phyloP scores from a whole-genome alignment of 1,140 invertebrate genomes.

The Drosophila saltans region DNA sequence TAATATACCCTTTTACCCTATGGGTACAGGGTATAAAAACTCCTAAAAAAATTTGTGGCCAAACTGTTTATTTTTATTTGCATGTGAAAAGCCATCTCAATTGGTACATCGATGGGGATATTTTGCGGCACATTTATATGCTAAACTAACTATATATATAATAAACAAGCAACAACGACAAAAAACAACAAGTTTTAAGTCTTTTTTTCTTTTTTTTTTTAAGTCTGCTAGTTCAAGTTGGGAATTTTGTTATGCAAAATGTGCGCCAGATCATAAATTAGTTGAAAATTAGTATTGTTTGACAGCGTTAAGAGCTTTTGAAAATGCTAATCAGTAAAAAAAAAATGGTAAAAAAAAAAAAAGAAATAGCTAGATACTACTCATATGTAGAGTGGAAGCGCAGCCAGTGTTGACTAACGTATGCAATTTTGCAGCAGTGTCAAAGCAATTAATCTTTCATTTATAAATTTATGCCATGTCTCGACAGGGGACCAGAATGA shows the following conservation, averaged over 20 bases:
- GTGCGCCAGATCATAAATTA: slow-evolving; percentile 40
- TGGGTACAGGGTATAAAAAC: no score
- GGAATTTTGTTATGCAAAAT: slow-evolving; percentile 50
- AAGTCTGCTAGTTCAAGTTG: background rate
- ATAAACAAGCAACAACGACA: background rate
- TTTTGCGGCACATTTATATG: slow-evolving; percentile 14
- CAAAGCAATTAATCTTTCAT: slow-evolving; percentile 50
- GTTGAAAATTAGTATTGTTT: slow-evolving; percentile 22
- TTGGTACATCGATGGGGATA: slow-evolving; percentile 1
- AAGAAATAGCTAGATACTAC: background rate
- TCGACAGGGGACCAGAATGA: slow-evolving; percentile 5
- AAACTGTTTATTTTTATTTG: slow-evolving; percentile 50
- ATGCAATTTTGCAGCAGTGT: slow-evolving; percentile 21
- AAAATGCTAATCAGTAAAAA: background rate
- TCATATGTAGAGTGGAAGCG: background rate
- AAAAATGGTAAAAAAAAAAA: background rate
- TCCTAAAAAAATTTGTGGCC: slow-evolving; percentile 24
- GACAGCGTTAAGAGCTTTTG: slow-evolving; percentile 9
- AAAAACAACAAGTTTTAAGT: background rate
- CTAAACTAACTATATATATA: slow-evolving; percentile 17
- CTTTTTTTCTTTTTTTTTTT: no score
- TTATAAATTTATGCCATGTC: slow-evolving; percentile 52
- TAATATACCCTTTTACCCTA: no score
- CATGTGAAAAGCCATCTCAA: slow-evolving; percentile 59
- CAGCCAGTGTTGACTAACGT: slow-evolving; percentile 16